Evolutionary conservation across 2,888 invertebrate genomes (phyloP).

Genomic region (Pimpla rufipes): DNA sequence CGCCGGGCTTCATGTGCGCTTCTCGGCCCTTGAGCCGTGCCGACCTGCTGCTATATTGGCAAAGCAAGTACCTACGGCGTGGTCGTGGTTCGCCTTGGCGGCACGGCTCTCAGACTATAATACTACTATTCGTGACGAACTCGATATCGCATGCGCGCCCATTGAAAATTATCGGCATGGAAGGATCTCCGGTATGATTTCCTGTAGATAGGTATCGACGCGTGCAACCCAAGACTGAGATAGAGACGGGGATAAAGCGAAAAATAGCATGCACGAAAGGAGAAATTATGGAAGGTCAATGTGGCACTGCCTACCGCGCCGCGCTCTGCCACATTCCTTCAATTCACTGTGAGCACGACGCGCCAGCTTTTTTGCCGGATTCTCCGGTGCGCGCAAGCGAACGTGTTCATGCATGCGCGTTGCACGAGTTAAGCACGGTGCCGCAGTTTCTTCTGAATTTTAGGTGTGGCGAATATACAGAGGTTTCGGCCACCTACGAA

Average conservation of each 20-base stretch:
- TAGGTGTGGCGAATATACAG: not conserved
- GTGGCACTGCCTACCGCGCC: conserved; percentile 55
- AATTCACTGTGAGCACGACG: conserved; percentile 11
- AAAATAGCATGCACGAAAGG: conserved; percentile 55
- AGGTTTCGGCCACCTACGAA: not conserved
- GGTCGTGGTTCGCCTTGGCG: conserved; percentile 32
- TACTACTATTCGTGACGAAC: conserved; percentile 74
- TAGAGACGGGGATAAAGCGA: not conserved
- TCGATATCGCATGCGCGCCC: conserved; percentile 75
- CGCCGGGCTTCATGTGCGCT: conserved; percentile 36
- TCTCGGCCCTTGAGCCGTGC: conserved; percentile 31
- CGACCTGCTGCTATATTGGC: conserved; percentile 27
- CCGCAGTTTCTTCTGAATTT: conserved; percentile 6
- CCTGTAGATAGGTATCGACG: conserved; percentile 58
- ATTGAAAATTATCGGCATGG: conserved; percentile 78
- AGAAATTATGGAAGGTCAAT: conserved; percentile 71
- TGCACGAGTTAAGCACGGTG: conserved; percentile 2
- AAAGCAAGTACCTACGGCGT: conserved; percentile 28
- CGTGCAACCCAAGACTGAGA: not conserved
- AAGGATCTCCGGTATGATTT: conserved; percentile 77
- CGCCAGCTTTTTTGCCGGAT: not conserved
- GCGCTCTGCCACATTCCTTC: conserved; percentile 45
- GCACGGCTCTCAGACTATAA: conserved; percentile 17
- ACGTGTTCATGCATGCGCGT: conserved; percentile 36
- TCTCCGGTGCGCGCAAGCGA: conserved; percentile 8